phyloP scores from a whole-genome alignment of 2,888 invertebrate genomes.

The Stomorhina lunata region DNA sequence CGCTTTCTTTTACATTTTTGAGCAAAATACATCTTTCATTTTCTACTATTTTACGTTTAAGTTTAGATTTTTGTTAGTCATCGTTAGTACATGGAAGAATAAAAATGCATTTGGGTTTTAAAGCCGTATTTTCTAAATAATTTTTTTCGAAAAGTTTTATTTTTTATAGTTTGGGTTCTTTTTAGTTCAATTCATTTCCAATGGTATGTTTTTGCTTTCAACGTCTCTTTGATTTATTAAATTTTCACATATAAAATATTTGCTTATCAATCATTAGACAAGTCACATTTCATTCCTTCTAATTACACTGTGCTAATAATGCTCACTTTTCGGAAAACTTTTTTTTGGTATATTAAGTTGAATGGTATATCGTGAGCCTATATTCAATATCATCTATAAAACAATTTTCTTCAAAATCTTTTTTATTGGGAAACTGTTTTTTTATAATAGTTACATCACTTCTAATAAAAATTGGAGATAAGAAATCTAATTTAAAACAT shows the following conservation, averaged over 20 bases:
- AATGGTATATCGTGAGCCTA: no score
- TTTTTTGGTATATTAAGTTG: no score
- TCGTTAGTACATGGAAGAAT: slow-evolving; percentile 67
- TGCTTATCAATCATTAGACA: slow-evolving; percentile 8
- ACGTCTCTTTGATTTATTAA: slow-evolving; percentile 36
- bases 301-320: no score
- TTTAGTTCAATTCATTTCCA: slow-evolving; percentile 70
- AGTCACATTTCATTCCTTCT: neutral
- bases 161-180: slow-evolving; percentile 3
- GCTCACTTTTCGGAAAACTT: no score
- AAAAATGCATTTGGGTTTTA: slow-evolving; percentile 58
- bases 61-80: slow-evolving; percentile 67
- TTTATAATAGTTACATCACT: no score
- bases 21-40: slow-evolving; percentile 13
- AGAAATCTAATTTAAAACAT: no score
- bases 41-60: neutral
- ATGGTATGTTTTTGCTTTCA: slow-evolving; percentile 73
- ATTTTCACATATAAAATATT: neutral
- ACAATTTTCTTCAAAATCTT: no score
- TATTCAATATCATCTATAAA: no score
- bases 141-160: slow-evolving; percentile 16
- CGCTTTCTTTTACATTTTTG: slow-evolving; percentile 1
- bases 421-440: no score
- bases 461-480: no score
- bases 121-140: slow-evolving; percentile 36